Conservation (phyloP, 2,113 vertebrate species). For the Megalops atlanticus region DNA sequence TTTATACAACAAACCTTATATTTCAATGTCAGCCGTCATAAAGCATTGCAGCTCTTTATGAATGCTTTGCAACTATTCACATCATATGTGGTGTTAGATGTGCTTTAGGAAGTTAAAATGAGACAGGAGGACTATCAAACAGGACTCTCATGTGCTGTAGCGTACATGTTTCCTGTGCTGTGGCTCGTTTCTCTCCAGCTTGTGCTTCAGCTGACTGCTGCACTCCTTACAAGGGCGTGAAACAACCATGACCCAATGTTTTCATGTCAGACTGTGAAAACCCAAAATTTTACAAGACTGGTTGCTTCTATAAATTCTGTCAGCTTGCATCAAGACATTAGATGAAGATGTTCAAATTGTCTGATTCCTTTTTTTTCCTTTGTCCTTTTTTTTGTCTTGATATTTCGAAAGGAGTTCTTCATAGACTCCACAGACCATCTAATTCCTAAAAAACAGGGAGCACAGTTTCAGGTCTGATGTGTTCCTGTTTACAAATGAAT, state of each 20-base stretch:
- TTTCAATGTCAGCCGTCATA: neutral
- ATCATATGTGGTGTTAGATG: too few species aligned
- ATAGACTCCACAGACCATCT: neutral
- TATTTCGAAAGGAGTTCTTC: neutral
- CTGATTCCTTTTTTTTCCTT: neutral
- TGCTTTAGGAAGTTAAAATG: too few species aligned
- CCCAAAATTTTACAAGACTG: neutral
- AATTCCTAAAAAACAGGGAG: neutral
- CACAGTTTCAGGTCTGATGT: slow-evolving; percentile 46
- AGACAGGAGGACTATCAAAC: neutral
- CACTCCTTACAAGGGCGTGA: neutral
- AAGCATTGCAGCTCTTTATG: neutral
- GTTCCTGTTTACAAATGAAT: slow-evolving; percentile 69
- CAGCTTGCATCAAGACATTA: neutral
- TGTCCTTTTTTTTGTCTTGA: neutral
- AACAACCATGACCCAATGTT: slow-evolving; percentile 3
- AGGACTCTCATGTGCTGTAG: neutral
- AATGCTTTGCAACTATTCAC: neutral
- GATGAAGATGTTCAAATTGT: slow-evolving; percentile 14
- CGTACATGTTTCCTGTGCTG: neutral
- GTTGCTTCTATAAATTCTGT: slow-evolving; percentile 21
- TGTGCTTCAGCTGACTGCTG: neutral
- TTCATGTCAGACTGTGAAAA: neutral
- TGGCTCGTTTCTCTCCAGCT: neutral
- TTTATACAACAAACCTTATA: too few species aligned